Percentiles rank a stretch among this genome's conserved stretches.
These are phyloP conservation scores for Nesoenas mayeri DNA, from an alignment of 2,113 vertebrate species.

Conservation along the genomic window DNA sequence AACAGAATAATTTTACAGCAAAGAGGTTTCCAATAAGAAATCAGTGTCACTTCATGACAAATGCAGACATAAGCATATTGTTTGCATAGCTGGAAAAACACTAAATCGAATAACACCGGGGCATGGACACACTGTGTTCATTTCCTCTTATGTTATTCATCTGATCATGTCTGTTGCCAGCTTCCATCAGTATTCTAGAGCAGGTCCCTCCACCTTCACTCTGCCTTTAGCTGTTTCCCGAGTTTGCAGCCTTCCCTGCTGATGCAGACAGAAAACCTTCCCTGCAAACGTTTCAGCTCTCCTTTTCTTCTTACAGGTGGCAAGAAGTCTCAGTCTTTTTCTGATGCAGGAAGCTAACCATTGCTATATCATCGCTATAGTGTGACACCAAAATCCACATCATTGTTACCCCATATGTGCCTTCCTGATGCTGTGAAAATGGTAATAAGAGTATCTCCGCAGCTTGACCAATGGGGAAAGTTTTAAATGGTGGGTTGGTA, in stretches of 20 bases:
- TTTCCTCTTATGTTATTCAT: neutral
- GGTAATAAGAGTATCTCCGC: neutral
- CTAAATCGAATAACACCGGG: neutral
- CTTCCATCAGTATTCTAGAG: neutral
- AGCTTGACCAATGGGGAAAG: neutral
- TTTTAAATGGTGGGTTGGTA: neutral
- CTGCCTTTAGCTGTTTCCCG: neutral
- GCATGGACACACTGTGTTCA: neutral
- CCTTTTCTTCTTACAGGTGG: neutral
- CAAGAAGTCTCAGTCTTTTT: neutral
- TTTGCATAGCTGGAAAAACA: neutral
- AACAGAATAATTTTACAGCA: neutral
- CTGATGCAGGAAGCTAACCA: neutral
- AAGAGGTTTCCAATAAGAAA: neutral
- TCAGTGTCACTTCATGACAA: neutral
- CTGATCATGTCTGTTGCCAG: neutral
- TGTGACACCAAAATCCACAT: neutral
- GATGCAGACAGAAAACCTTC: neutral
- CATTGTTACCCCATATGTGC: neutral
- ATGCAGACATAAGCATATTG: neutral
- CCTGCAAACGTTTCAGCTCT: neutral
- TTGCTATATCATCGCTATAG: neutral
- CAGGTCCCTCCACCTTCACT: neutral
- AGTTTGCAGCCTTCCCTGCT: neutral
- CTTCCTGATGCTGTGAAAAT: neutral